These are phyloP conservation scores for Aplidium turbinatum DNA, from an alignment of 23 tunicate genomes.

Conservation along the genomic window DNA sequence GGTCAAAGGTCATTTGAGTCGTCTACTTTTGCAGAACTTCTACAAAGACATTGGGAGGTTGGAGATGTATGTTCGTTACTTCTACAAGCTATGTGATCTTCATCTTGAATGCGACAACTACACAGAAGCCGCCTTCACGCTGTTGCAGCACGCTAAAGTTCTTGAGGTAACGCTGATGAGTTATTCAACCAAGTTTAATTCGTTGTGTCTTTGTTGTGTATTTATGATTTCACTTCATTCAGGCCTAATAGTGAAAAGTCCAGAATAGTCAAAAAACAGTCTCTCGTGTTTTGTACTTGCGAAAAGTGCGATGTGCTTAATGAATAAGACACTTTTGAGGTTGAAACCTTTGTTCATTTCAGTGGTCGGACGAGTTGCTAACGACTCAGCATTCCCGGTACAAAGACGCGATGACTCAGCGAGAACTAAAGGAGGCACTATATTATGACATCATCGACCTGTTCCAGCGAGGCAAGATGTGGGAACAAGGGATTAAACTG, in stretches of 20 bases:
- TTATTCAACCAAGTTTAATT: no score
- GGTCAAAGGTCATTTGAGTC: no score
- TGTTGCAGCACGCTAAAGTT: conserved; percentile 75
- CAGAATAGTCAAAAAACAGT: no score
- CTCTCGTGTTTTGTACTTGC: no score
- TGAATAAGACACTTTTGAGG: no score
- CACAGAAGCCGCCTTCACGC: conserved; percentile 95
- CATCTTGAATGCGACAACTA: conserved; percentile 85
- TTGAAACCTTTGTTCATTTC: no score
- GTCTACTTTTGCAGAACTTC: conserved; percentile 57
- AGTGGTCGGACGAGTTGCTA: conserved; percentile 81
- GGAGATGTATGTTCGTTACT: conserved; percentile 85
- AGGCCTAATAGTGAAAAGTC: no score
- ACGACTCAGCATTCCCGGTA: conserved; percentile 32
- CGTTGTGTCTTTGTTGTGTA: no score
- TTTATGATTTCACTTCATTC: no score
- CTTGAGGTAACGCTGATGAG: conserved; percentile 42
- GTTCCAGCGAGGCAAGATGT: conserved; percentile 84
- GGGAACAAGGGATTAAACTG: conserved; percentile 93
- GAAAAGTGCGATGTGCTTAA: no score
- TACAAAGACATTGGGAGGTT: conserved; percentile 84
- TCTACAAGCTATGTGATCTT: conserved; percentile 84
- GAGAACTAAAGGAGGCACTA: conserved; percentile 85
- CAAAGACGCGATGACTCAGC: conserved; percentile 58
- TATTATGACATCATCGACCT: conserved; percentile 77